These are phyloP conservation scores for Myxocyprinus asiaticus DNA, from an alignment of 2,113 vertebrate species.

Conservation along the genomic window DNA sequence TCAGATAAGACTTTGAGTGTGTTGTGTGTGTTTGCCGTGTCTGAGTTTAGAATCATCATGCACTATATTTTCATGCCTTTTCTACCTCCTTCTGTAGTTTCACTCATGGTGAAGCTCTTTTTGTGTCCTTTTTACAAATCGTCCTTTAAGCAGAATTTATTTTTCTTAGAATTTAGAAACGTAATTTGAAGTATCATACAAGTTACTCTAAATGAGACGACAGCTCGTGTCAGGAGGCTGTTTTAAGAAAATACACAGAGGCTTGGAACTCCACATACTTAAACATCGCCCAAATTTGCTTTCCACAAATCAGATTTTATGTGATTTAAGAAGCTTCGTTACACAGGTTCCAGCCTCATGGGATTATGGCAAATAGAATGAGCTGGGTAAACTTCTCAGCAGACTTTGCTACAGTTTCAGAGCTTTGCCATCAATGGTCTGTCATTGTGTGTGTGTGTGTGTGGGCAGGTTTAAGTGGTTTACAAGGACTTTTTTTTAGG, in stretches of 20 bases:
- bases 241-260: slow-evolving; percentile 44
- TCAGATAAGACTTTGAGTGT: no score
- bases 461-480: no score
- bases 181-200: slow-evolving; percentile 5
- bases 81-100: no score
- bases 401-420: slow-evolving; percentile 9
- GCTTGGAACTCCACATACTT: slow-evolving; percentile 40
- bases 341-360: slow-evolving; percentile 55
- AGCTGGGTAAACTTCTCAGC: slow-evolving; percentile 4
- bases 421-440: slow-evolving; percentile 8
- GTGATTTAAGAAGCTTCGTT: slow-evolving; percentile 53
- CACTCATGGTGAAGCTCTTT: no score
- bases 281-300: slow-evolving; percentile 54
- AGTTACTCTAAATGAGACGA: slow-evolving; percentile 13
- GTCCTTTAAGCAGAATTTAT: slow-evolving; percentile 37
- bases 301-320: slow-evolving; percentile 58
- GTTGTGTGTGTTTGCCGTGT: no score
- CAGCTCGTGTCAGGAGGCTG: neutral
- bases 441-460: slow-evolving; percentile 36
- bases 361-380: slow-evolving; percentile 18
- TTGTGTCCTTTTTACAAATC: no score
- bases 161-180: slow-evolving; percentile 6
- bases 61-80: no score
- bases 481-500: no score
- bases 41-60: no score